phyloP scores from a whole-genome alignment of 2,888 invertebrate genomes.

The Exocentrus adspersus region DNA sequence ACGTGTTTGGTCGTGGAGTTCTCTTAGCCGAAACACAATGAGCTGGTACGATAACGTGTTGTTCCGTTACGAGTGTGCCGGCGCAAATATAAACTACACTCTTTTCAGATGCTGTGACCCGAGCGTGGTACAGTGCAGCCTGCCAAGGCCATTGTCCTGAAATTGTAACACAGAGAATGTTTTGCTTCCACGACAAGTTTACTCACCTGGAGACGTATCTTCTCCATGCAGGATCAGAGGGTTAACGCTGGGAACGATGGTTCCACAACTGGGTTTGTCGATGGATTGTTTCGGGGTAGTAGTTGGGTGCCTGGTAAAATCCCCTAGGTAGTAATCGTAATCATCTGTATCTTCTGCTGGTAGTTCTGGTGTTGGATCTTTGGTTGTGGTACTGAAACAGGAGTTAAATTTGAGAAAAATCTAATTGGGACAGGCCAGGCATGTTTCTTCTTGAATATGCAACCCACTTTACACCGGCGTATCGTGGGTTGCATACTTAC shows the following conservation, averaged over 20 bases:
- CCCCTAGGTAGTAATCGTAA: neutral
- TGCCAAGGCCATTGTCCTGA: slow-evolving; percentile 78
- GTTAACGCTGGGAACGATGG: slow-evolving; percentile 64
- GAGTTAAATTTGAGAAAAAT: no score
- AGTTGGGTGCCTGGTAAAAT: neutral
- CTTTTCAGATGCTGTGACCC: slow-evolving; percentile 46
- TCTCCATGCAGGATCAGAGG: slow-evolving; percentile 71
- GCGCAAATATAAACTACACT: slow-evolving; percentile 68
- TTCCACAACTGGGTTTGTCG: slow-evolving; percentile 58
- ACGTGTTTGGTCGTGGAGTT: slow-evolving; percentile 52
- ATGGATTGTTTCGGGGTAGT: slow-evolving; percentile 5
- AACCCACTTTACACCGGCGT: no score
- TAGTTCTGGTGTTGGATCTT: slow-evolving; percentile 24
- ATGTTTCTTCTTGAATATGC: no score
- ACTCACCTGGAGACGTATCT: slow-evolving; percentile 67
- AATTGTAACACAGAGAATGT: slow-evolving; percentile 38
- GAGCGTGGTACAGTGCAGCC: slow-evolving; percentile 67
- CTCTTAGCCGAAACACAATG: slow-evolving; percentile 66
- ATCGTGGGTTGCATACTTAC: no score
- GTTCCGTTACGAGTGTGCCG: slow-evolving; percentile 68
- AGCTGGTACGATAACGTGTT: slow-evolving; percentile 71
- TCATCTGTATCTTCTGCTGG: neutral
- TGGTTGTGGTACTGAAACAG: no score
- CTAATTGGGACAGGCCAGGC: no score
- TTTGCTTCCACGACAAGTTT: no score